Evolutionary conservation across 2,113 vertebrate genomes (phyloP), one percentile per base, ranked within the genome.

Genomic region (Paramormyrops kingsleyae): DNA sequence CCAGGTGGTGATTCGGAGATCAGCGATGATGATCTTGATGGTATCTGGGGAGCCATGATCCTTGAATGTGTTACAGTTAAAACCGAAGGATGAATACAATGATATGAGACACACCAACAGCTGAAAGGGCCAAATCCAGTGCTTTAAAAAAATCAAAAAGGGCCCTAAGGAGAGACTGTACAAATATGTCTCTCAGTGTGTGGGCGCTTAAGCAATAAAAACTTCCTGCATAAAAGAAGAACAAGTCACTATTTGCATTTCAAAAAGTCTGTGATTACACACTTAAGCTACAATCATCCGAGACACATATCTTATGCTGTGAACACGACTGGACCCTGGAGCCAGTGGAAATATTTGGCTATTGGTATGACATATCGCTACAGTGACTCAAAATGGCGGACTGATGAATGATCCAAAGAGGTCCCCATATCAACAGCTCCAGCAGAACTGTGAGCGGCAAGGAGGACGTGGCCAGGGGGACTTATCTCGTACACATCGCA

Each of bases 51-150:
- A 66, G 62, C 70, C 17, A 13, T 89, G 88, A 91, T 91, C 92
- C 89, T 91, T 92, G 91, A 90, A 88, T 49, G 52, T 85, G 87
- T 12, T 42, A 6, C 53, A 56, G 53, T 56, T 35, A 89, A 62
- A 89, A 62, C 53, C 83, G 12, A 19, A 42, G 39, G 46, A 83
- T 52, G n/a, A 88, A 86, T 70, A 46, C 83, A 70, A 90, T 50
- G 66, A 31, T 70, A 70, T 39, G 12, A 74, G 31, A 77, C 27
- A 77, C 27, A 39, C 13, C 27, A 77, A 17, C 31, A 35, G 5
- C 31, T 77, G 27, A 39, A 77, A 39, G 1, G 62, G 19, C 12
- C n/a, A 86, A 89, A 89, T 70, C 17, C 87, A 49, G 19, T 70
- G 13, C 56, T 47, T 88, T 46, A 24, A 83, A 83, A 27, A 13